Base-by-base conservation (phyloP, 1,140 invertebrate species). In the Geopemphigus sp. region DNA sequence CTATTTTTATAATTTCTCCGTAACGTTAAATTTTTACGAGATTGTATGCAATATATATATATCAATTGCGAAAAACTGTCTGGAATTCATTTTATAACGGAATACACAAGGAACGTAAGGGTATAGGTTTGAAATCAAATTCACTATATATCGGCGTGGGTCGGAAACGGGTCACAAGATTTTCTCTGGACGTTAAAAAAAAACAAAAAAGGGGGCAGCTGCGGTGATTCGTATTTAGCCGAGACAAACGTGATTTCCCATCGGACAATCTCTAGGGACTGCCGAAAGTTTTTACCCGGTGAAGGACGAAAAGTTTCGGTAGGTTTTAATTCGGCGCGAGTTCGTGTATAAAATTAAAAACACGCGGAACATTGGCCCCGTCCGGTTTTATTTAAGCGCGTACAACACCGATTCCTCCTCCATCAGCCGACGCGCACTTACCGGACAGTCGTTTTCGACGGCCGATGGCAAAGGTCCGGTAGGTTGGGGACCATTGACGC, bases 141-240 rank as follows among this genome's bases (percentile, higher is more conserved):
- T 47, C 12, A 0, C 39, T 68, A 39, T 39, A 39, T 8, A 39
- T 8, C 15, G 8, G 66, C 15, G 39, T 14, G n/a, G n/a, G 6
- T 68, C 45, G 56, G 22, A 47, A 68, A 68, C 64, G 64, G 22
- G 45, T 47, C 45, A 45, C 24, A 14, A 50, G 26, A 68, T 50
- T 50, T 5, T 50, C 11, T 50, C 45, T 17, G 12, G 12, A 50
- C 47, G 12, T 50, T 50, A 5, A 12, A 50, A 50, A 50, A 6
- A 50, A 50, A 5, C 8, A 12, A 54, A 10, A 54, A 54, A 72
- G 54, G 17, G 29, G 1, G 17, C 47, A 29, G 24, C 47, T 50
- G 32, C 68, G 53, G 24, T 54, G 68, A 72, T 72, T 72, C 24
- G 68, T 72, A 72, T 72, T 72, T 72, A 72, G 17, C 4, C 15